Base-by-base conservation (phyloP, 2,113 vertebrate species). In the Sterrhoptilus dennistouni region DNA sequence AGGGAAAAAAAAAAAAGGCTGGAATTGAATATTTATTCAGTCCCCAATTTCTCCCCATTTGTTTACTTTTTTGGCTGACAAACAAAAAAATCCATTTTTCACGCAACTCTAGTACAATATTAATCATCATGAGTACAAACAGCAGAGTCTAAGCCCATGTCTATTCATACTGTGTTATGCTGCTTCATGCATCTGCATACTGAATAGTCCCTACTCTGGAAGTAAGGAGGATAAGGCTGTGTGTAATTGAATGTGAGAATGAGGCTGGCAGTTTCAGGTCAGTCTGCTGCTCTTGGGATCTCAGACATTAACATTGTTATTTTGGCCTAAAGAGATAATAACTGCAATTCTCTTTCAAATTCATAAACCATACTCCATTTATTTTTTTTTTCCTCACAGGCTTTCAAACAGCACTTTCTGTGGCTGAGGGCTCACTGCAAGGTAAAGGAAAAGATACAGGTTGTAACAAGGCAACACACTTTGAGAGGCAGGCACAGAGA, bases 21-120 rank as follows among this genome's bases (percentile, higher is more conserved):
- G 21, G 68, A 88, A 74, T 14, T 54, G 35, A 93, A 81, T 90
- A 92, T 93, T 96, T 96, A 86, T 94, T 92, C 72, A 89, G 79
- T 40, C 47, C n/a, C 60, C n/a, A 82, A 7, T 86, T 96, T 83
- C 78, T 29, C 27, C 60, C 86, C 49, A 63, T 95, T 92, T 95
- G 90, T 95, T 97, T 97, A 90, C 64, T 95, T 93, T 93, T 68
- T 90, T 95, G 94, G 71, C 76, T 90, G 80, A 90, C 92, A 96
- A 95, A 96, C 38, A 97, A 95, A 93, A 91, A 95, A 96, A 96
- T 95, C 68, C 76, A 95, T 95, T 97, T 93, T 96, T 95, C 93
- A 96, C 24, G 4, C 91, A 84, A 69, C 83, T 93, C 80, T 89
- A 81, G 83, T 90, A 91, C 94, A 93, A 68, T 95, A 95, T 95